Base-by-base conservation (phyloP, 2,113 vertebrate genomes). In the Cisticola juncidis region DNA sequence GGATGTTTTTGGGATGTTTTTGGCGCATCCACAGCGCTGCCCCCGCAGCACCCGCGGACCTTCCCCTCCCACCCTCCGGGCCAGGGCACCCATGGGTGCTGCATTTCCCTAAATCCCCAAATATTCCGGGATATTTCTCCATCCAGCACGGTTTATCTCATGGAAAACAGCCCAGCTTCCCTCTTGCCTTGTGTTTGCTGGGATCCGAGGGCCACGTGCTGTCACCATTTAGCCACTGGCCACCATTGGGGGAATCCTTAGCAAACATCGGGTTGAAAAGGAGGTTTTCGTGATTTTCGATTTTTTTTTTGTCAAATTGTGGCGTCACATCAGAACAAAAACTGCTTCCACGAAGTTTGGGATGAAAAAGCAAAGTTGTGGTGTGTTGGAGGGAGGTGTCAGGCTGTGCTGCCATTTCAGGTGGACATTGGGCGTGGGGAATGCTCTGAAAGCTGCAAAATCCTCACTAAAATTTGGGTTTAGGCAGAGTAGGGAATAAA, bases 161-260 rank as follows among this genome's bases (percentile, higher is more conserved):
- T 1, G 7, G 22, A 6, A 16, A 8, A 0, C 1, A 0, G 4
- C 3, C 6, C n/a, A 19, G 0, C 26, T 48, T 11, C 23, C 24
- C 58, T 36, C 35, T 29, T 33, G 7, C 14, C 0, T 35, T 9
- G 66, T 11, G 38, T 38, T 60, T 31, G 19, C 57, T 44, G 72
- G 66, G 31, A 24, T 42, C 44, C 6, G 3, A 22, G 88, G 50
- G 53, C 65, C 62, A 40, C 5, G 2, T 53, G 18, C 79, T 31
- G 28, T 11, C 42, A 11, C 60, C 17, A 19, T 50, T 54, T 6
- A 24, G 14, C 12, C 1, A 0, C 0, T 25, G 35, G 40, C 44
- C 66, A 24, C 54, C 53, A 8, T 24, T 14, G 29, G 54, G 54
- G 45, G 40, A 18, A 3, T 12, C 16, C 35, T 23, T 10, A 19